A percentile compares a stretch with the other conserved stretches of the same genome.
phyloP scores from a whole-genome alignment of 2,113 vertebrate species.

The Gambusia affinis region DNA sequence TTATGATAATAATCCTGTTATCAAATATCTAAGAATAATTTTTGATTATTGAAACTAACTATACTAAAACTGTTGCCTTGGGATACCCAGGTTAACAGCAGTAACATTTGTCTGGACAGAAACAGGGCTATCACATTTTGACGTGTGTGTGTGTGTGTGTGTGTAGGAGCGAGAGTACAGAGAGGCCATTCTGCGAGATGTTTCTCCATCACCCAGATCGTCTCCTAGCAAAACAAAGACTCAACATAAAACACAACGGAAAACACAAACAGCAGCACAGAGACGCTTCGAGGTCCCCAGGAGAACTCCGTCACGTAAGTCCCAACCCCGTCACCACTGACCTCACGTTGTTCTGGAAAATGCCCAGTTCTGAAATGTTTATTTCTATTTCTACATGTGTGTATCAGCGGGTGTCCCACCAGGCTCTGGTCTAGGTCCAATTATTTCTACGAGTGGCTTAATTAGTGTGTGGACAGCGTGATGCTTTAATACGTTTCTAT shows the following conservation, averaged over 20 bases:
- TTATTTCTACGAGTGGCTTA: too few species aligned
- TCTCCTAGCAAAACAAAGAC: conserved; percentile 75
- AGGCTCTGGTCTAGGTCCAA: too few species aligned
- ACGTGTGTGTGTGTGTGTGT: conserved; percentile 9
- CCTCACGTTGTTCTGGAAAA: too few species aligned
- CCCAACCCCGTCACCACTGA: too few species aligned
- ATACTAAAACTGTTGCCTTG: background rate
- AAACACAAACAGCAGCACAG: conserved; percentile 68
- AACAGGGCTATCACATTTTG: background rate
- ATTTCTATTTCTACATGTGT: too few species aligned
- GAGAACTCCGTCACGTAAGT: conserved; percentile 85
- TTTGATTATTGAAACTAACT: background rate
- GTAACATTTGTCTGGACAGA: background rate
- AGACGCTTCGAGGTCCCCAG: conserved; percentile 68
- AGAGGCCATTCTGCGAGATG: conserved; percentile 82
- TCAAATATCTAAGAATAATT: background rate
- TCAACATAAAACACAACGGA: conserved; percentile 53
- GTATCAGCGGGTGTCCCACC: too few species aligned
- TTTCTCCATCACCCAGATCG: conserved; percentile 67
- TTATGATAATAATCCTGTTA: background rate
- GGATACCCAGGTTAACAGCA: background rate
- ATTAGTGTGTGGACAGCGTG: too few species aligned
- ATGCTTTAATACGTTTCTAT: too few species aligned
- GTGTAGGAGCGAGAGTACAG: conserved; percentile 86
- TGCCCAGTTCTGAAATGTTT: too few species aligned